These are phyloP conservation scores for Alcedo atthis DNA, from an alignment of 2,797 vertebrate species.

Conservation along the genomic window DNA sequence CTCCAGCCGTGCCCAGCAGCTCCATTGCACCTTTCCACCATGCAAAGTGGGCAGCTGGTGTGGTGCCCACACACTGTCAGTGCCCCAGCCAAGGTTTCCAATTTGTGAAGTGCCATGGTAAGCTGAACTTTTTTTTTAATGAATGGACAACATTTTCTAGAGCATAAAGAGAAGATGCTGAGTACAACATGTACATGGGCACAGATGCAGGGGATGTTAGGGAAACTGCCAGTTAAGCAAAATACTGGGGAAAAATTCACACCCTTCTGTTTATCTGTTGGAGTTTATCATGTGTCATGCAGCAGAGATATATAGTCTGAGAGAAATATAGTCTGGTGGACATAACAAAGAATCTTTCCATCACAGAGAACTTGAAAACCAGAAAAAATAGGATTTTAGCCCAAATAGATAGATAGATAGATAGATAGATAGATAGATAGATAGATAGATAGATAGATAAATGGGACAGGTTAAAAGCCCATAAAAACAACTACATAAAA, in stretches of 20 bases:
- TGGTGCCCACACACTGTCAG: not conserved
- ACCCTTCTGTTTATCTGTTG: not conserved
- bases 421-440: too few species aligned
- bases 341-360: not conserved
- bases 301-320: not conserved
- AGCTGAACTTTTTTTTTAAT: not conserved
- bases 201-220: not conserved
- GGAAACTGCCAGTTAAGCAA: not conserved
- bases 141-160: not conserved
- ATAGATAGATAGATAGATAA: too few species aligned
- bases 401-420: not conserved
- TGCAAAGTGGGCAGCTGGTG: not conserved
- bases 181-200: not conserved
- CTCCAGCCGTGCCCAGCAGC: not conserved
- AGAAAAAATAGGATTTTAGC: not conserved
- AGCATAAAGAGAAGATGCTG: not conserved
- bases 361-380: not conserved
- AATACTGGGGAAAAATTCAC: fast-evolving
- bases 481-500: not conserved
- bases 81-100: not conserved
- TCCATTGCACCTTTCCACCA: not conserved
- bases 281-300: not conserved
- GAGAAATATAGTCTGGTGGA: not conserved
- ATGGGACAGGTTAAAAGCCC: too few species aligned
- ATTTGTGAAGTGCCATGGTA: not conserved